phyloP scores from a whole-genome alignment of 2,113 vertebrate genomes.

The Mus musculus region DNA sequence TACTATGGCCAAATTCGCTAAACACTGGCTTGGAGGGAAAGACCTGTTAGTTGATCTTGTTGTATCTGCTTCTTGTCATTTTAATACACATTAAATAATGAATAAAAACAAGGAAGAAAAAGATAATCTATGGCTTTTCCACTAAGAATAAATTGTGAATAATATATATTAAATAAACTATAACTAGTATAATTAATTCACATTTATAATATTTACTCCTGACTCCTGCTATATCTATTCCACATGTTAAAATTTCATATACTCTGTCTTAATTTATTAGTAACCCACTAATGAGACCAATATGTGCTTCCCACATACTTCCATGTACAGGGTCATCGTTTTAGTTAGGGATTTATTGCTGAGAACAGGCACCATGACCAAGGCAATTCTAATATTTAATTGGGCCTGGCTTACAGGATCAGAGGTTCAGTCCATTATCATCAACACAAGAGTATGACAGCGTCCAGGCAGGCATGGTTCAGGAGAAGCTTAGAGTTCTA shows the following conservation, averaged over 20 bases:
- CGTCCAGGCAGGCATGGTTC: too few relatives aligned
- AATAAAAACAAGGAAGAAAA: constrained; percentile 70
- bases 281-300: not conserved
- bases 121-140: constrained; percentile 5
- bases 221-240: not conserved
- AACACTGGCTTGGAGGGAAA: constrained; percentile 52
- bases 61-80: constrained; percentile 66
- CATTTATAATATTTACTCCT: not conserved
- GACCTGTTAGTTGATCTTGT: constrained; percentile 58
- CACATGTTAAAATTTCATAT: not conserved
- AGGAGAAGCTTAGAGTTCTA: too few relatives aligned
- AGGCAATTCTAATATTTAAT: too few relatives aligned
- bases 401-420: too few relatives aligned
- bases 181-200: not conserved
- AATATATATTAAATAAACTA: not conserved
- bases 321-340: not conserved
- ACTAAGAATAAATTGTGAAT: constrained; percentile 53
- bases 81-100: constrained; percentile 55
- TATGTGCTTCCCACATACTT: not conserved
- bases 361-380: too few relatives aligned
- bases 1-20: constrained; percentile 21
- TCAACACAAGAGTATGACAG: too few relatives aligned
- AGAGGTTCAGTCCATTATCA: too few relatives aligned
- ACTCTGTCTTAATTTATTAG: not conserved
- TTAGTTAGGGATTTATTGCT: too few relatives aligned